These are phyloP conservation scores for Pinna nobilis DNA, from an alignment of 1,140 invertebrate genomes.

Conservation along the genomic window DNA sequence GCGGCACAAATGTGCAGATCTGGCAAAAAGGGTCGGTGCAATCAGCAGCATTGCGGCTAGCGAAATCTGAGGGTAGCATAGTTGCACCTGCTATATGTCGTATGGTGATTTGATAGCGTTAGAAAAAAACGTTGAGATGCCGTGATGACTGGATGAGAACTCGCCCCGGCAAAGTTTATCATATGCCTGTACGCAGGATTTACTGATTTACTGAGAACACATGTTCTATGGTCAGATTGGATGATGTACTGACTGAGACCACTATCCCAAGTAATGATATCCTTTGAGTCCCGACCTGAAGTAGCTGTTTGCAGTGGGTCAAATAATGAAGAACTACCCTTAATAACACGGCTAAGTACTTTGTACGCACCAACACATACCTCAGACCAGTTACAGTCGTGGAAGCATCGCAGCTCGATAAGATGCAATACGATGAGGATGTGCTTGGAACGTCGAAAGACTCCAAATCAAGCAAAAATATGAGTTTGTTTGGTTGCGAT, in stretches of 20 bases:
- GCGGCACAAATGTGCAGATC: conserved; percentile 10
- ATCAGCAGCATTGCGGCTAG: conserved; percentile 40
- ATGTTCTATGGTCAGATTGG: background rate
- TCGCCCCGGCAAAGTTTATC: conserved; percentile 30
- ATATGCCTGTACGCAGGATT: conserved; percentile 22
- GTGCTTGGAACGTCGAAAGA: background rate
- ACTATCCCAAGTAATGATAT: conserved; percentile 31
- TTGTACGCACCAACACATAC: conserved; percentile 26
- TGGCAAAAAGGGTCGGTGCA: conserved; percentile 23
- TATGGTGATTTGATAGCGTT: conserved; percentile 43
- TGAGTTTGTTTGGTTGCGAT: conserved; percentile 8
- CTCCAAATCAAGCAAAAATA: conserved; percentile 41
- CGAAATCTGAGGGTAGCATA: conserved; percentile 43
- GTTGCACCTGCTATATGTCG: conserved; percentile 30
- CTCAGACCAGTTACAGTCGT: background rate
- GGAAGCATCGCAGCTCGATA: background rate
- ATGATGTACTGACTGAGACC: background rate
- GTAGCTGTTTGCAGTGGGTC: conserved; percentile 1
- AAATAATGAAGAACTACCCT: conserved; percentile 1
- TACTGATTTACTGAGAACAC: conserved; percentile 25
- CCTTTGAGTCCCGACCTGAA: conserved; percentile 16
- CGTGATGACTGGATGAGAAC: conserved; percentile 24
- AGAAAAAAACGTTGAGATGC: conserved; percentile 29
- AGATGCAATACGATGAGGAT: conserved; percentile 13
- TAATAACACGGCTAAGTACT: conserved; percentile 10